A percentile compares a stretch with the other conserved stretches of the same genome.
phyloP scores from a whole-genome alignment of 64 coral and sea anemone genomes.

The Dendronephthya gigantea region DNA sequence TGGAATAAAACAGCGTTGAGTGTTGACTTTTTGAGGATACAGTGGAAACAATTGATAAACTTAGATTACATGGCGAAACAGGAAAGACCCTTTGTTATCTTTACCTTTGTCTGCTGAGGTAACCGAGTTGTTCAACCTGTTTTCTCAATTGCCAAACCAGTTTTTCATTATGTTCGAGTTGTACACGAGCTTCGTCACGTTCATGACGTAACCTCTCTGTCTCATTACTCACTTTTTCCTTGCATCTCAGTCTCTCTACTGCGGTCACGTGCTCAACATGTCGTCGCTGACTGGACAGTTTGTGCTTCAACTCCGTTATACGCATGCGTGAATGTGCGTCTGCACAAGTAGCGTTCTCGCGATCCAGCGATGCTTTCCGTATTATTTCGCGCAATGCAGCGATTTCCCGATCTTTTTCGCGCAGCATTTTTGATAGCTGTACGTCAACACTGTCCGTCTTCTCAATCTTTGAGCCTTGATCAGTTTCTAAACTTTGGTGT shows the following conservation, averaged over 20 bases:
- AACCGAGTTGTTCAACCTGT: not conserved
- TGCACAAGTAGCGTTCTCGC: not conserved
- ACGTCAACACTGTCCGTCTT: not conserved
- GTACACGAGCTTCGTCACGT: not conserved
- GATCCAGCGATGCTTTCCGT: not conserved
- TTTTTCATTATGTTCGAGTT: not conserved
- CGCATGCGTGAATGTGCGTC: not conserved
- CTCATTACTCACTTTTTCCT: not conserved
- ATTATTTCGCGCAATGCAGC: not conserved
- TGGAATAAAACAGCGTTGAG: not conserved
- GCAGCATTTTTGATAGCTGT: not conserved
- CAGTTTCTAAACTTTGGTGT: not conserved
- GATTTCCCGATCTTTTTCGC: not conserved
- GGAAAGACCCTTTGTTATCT: not conserved
- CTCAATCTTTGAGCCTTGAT: not conserved
- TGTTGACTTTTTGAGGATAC: not conserved
- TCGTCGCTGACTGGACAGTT: not conserved
- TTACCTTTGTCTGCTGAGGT: not conserved
- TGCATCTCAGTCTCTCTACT: not conserved
- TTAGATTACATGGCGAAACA: no score
- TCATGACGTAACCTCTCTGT: constrained; percentile 3
- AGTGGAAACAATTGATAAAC: not conserved
- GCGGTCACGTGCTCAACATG: constrained; percentile 5
- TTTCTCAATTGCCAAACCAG: not conserved
- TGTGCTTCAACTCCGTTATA: not conserved